Conservation (phyloP, 1,140 invertebrate genomes). For the Dreissena polymorpha region DNA sequence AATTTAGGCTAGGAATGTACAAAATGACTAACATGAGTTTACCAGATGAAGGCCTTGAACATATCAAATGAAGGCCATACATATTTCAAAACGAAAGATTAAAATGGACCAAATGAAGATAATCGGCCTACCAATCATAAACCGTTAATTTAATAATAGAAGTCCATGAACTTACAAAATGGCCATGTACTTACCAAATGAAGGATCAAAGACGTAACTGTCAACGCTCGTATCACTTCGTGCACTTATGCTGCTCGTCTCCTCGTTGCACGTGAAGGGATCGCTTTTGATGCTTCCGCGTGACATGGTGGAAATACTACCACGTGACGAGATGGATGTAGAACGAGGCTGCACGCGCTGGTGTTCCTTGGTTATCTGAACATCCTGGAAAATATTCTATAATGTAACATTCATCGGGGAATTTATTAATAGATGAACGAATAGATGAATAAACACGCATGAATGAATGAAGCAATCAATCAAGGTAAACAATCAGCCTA, state of each 20-base stretch:
- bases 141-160: no score
- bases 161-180: background rate
- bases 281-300: slow-evolving; percentile 73
- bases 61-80: no score
- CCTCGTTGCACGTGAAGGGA: slow-evolving; percentile 63
- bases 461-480: no score
- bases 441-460: no score
- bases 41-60: no score
- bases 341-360: slow-evolving; percentile 69
- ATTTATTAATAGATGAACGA: no score
- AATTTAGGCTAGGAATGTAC: no score
- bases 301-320: slow-evolving; percentile 70
- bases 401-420: background rate
- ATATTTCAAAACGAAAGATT: no score
- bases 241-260: slow-evolving; percentile 74
- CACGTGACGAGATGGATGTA: slow-evolving; percentile 60
- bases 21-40: no score
- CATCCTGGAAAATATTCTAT: slow-evolving; percentile 59
- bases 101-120: no score
- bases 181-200: slow-evolving; percentile 68
- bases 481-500: no score
- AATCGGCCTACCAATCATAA: no score
- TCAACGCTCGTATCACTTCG: slow-evolving; percentile 74
- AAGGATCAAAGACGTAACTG: slow-evolving; percentile 72
- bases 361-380: slow-evolving; percentile 68